Percentiles rank a stretch among this genome's conserved stretches.
These are phyloP conservation scores for Coranthus polyacanthus DNA, from an alignment of 2,797 vertebrate genomes.

Conservation along the genomic window DNA sequence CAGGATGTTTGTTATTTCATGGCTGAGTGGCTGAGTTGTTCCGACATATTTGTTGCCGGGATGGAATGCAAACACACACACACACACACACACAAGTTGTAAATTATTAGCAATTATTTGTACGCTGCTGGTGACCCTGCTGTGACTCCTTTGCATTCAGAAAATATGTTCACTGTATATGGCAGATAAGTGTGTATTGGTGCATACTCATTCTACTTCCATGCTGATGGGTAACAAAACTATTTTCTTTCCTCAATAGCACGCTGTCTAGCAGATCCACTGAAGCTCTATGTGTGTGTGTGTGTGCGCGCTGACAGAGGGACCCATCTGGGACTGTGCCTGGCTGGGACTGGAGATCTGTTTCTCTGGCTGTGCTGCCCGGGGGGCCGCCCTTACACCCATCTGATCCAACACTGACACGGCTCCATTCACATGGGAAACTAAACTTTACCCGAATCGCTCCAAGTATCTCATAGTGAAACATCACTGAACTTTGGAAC, in stretches of 20 bases:
- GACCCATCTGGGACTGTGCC: slow-evolving; percentile 68
- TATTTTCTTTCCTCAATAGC: slow-evolving; percentile 20
- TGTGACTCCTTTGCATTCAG: slow-evolving; percentile 18
- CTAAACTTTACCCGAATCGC: not conserved
- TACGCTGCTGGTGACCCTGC: slow-evolving; percentile 9
- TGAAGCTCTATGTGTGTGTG: slow-evolving; percentile 19
- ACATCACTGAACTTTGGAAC: not conserved
- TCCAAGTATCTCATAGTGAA: not conserved
- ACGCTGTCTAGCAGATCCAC: slow-evolving; percentile 8
- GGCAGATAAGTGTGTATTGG: slow-evolving; percentile 17
- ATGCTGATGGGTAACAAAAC: slow-evolving; percentile 42
- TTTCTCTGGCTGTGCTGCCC: slow-evolving; percentile 40
- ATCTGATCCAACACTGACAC: slow-evolving; percentile 59
- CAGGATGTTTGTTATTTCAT: slow-evolving; percentile 3
- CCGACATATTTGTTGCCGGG: not conserved
- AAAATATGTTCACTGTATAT: not conserved
- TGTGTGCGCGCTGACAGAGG: slow-evolving; percentile 23
- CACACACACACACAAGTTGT: slow-evolving; percentile 6
- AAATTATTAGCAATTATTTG: slow-evolving; percentile 10
- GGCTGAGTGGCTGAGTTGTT: slow-evolving; percentile 18
- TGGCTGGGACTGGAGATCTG: slow-evolving; percentile 41
- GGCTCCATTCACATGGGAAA: slow-evolving; percentile 23
- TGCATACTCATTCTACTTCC: slow-evolving; percentile 33
- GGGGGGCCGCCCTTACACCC: slow-evolving; percentile 37
- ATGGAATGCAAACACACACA: slow-evolving; percentile 18